These are phyloP conservation scores for Liasis olivaceus DNA, from an alignment of 2,797 vertebrate species.

Conservation along the genomic window DNA sequence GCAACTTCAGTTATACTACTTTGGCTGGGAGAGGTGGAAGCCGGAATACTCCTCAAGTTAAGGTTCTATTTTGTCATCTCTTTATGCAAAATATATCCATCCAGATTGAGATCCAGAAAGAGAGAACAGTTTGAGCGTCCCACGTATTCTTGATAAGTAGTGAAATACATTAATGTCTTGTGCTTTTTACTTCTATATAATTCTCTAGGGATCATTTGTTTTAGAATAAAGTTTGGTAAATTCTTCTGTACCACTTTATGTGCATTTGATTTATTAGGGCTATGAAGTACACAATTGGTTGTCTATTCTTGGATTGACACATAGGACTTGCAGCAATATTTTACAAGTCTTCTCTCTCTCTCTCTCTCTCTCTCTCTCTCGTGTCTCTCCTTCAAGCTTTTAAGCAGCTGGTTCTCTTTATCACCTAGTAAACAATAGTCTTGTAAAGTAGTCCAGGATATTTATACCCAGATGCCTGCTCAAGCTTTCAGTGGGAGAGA, in stretches of 20 bases:
- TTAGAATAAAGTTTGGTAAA: not conserved
- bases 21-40: not conserved
- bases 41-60: constrained; percentile 18
- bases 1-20: not conserved
- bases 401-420: too few species aligned
- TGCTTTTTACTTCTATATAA: not conserved
- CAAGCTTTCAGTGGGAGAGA: not conserved
- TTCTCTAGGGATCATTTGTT: constrained; percentile 1
- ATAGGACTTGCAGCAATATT: rapidly evolving
- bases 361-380: rapidly evolving
- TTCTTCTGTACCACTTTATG: not conserved
- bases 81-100: not conserved
- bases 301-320: rapidly evolving
- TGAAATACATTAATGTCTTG: not conserved
- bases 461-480: not conserved
- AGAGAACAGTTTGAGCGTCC: not conserved
- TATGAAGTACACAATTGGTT: rapidly evolving
- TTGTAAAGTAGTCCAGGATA: too few species aligned
- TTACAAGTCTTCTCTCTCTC: rapidly evolving
- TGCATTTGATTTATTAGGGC: not conserved
- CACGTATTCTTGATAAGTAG: rapidly evolving
- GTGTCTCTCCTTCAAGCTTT: rapidly evolving
- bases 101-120: not conserved
- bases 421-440: not conserved
- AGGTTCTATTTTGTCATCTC: not conserved